These are phyloP conservation scores for Miniopterus natalensis DNA, from an alignment of 2,113 vertebrate genomes.

Conservation along the genomic window DNA sequence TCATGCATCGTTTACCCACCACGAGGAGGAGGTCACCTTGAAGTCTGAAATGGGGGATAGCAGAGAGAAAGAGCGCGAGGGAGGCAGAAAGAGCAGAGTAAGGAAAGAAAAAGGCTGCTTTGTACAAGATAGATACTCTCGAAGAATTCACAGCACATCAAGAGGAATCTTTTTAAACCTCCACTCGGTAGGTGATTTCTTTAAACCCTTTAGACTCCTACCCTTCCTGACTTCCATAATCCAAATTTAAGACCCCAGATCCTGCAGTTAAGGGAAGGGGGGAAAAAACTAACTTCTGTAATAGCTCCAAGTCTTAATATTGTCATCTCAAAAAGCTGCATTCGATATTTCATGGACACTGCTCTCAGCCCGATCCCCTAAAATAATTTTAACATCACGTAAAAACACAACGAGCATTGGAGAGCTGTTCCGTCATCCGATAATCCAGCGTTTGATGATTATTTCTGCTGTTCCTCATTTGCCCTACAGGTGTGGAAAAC, in stretches of 20 bases:
- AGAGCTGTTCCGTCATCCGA: neutral
- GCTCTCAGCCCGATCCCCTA: neutral
- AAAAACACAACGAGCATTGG: neutral
- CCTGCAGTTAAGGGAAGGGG: constrained; percentile 18
- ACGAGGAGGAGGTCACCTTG: constrained; percentile 89
- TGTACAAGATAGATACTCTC: constrained; percentile 86
- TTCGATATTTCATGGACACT: neutral
- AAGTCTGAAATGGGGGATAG: constrained; percentile 84
- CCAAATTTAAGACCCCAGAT: constrained; percentile 87
- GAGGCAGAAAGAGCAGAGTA: constrained; percentile 57
- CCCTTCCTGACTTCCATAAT: constrained; percentile 84
- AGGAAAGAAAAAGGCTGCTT: constrained; percentile 85
- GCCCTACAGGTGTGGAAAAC: neutral
- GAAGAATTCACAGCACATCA: constrained; percentile 82
- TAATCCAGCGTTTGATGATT: neutral
- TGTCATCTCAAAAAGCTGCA: constrained; percentile 18
- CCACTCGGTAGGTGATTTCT: constrained; percentile 81
- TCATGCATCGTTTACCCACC: constrained; percentile 84
- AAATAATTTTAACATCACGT: constrained; percentile 32
- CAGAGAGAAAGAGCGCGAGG: constrained; percentile 60
- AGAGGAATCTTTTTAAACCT: constrained; percentile 86
- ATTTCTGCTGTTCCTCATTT: neutral
- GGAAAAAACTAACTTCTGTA: neutral
- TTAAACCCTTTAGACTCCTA: constrained; percentile 83
- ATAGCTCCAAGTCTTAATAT: constrained; percentile 35